Base-by-base conservation (phyloP, 2,113 vertebrate species). In the Steatornis caripensis region DNA sequence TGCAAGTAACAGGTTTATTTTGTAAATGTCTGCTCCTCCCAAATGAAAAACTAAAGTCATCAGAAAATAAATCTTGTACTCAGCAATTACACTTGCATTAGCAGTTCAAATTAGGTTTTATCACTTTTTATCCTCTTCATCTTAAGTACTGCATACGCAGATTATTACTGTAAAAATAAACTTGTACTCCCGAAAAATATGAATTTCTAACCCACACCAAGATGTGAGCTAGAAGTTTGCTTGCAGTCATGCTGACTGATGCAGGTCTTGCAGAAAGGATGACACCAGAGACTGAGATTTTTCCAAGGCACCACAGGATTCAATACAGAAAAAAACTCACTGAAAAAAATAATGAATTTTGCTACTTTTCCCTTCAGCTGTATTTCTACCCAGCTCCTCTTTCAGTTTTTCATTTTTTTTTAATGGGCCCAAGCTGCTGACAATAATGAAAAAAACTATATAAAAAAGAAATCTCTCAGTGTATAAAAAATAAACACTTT, bases 281-380 rank as follows among this genome's bases (percentile, higher is more conserved):
- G 20, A 68, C 26, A 74, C 72, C 76, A 45, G 51, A 92, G 55
- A 57, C 53, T 55, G 61, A 93, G 78, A 93, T 87, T 91, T 78
- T 64, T 74, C 60, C 60, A 83, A 85, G 88, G 45, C 78, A 82
- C 57, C 41, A 72, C 82, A 91, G 81, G 45, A 91, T 91, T 82
- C 93, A 90, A 87, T 18, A 72, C 18, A 71, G 64, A 29, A 89
- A 85, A 74, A 91, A 9, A 17, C 6, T 39, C 8, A 1, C 11
- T 27, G 61, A 55, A 79, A 96, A 66, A 71, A 54, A 39, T 86
- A 92, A 94, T 90, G 76, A 64, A 39, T 89, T 96, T 95, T 92
- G 76, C 68, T 95, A 93, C 89, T 95, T 93, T 95, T 49, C 77
- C 70, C 18, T 89, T 89, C 9, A 23, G 39, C 64, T 92, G n/a